Conservation (phyloP, 2,797 vertebrate species). For the Phalloptychus januarius region DNA sequence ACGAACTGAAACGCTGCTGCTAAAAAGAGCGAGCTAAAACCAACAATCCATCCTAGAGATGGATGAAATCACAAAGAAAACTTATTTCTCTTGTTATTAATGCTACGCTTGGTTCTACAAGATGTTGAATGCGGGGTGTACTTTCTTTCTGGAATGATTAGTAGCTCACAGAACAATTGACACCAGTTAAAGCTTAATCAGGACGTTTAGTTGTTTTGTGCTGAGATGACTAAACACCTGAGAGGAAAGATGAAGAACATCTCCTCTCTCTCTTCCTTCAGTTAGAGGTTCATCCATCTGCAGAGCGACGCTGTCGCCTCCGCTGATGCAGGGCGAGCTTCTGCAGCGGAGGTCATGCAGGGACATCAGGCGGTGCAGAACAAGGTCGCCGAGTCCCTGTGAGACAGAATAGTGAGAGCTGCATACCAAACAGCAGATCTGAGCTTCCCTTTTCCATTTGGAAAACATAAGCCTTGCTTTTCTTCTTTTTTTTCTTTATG, state of each 20-base stretch:
- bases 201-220: neutral
- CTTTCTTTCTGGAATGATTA: neutral
- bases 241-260: slow-evolving; percentile 10
- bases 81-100: neutral
- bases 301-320: slow-evolving; percentile 17
- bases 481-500: neutral
- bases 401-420: slow-evolving; percentile 15
- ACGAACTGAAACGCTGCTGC: neutral
- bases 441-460: slow-evolving; percentile 21
- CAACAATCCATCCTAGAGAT: neutral
- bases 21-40: neutral
- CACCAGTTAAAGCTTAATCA: slow-evolving; percentile 3
- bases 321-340: slow-evolving; percentile 42
- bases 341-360: slow-evolving; percentile 41
- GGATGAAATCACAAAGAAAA: neutral
- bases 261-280: slow-evolving; percentile 1
- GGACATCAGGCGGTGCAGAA: slow-evolving; percentile 34
- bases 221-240: neutral
- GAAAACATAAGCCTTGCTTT: slow-evolving; percentile 2
- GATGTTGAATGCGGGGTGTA: neutral
- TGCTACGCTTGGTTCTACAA: neutral
- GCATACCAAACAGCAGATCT: slow-evolving; percentile 8
- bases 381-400: slow-evolving; percentile 38
- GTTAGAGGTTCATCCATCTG: slow-evolving; percentile 20
- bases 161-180: neutral